Conservation (phyloP, 1,140 invertebrate genomes). For the Rhagoletis pomonella region DNA sequence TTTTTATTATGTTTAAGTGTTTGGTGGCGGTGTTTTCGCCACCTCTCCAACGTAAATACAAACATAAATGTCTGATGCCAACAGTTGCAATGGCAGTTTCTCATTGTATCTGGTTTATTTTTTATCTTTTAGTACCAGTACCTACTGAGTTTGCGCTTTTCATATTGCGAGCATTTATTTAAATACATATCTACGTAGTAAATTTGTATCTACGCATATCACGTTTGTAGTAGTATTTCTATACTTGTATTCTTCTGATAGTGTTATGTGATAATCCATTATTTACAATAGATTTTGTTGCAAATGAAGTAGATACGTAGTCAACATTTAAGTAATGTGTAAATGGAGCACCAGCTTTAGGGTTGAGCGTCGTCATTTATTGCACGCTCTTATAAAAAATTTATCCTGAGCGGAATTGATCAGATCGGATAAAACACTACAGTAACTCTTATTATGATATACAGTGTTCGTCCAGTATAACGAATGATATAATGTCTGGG, state of each 20-base stretch:
- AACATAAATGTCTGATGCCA: background rate
- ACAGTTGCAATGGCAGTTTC: constrained; percentile 50
- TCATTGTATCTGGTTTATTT: constrained; percentile 5
- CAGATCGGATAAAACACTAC: too few relatives aligned
- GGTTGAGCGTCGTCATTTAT: too few relatives aligned
- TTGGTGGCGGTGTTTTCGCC: constrained; percentile 25
- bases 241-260: background rate
- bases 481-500: too few relatives aligned
- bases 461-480: too few relatives aligned
- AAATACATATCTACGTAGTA: background rate
- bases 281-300: background rate
- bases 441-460: too few relatives aligned
- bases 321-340: background rate
- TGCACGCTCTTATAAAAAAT: too few relatives aligned
- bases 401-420: too few relatives aligned
- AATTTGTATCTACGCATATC: background rate
- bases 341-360: background rate
- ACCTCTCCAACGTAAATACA: constrained; percentile 21
- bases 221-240: background rate
- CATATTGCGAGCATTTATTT: background rate
- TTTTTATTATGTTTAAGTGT: constrained; percentile 31
- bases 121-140: background rate
- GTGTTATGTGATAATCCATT: constrained; percentile 21
- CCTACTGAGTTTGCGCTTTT: constrained; percentile 10
- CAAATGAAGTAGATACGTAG: background rate